Percentiles rank a stretch among this genome's conserved stretches.
phyloP scores from a whole-genome alignment of 2,113 vertebrate species.

The Opisthocomus hoazin region DNA sequence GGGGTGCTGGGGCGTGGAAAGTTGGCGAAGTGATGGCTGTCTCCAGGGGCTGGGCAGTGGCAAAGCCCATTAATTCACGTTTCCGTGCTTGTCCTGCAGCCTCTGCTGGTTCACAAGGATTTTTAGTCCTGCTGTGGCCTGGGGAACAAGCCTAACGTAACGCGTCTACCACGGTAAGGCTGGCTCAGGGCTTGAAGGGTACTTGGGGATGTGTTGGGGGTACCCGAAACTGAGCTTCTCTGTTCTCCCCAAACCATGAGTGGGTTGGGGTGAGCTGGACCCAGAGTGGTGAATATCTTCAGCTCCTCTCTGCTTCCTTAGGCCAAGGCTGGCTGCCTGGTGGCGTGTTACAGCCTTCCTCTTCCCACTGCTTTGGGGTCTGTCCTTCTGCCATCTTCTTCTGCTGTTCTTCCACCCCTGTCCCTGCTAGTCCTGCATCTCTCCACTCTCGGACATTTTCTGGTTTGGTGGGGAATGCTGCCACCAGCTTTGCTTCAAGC shows the following conservation, averaged over 20 bases:
- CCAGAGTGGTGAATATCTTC: background rate
- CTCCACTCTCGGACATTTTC: background rate
- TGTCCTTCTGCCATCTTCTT: background rate
- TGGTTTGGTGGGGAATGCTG: background rate
- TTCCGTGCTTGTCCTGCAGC: background rate
- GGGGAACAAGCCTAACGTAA: background rate
- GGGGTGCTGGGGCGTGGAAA: background rate
- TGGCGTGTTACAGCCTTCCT: background rate
- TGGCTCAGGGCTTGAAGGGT: background rate
- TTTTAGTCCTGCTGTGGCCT: background rate
- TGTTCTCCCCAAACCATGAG: background rate
- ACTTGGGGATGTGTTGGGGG: fast-evolving
- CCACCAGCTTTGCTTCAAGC: background rate
- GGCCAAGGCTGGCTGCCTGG: background rate
- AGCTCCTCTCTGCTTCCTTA: background rate
- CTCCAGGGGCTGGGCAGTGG: background rate
- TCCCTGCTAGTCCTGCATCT: background rate
- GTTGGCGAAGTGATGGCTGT: background rate
- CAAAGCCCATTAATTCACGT: background rate
- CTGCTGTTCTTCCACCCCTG: background rate
- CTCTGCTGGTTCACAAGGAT: background rate
- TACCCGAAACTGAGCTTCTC: background rate
- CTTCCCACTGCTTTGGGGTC: background rate
- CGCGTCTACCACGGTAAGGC: fast-evolving
- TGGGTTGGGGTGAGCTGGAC: background rate